Base-by-base conservation (phyloP, 2,113 vertebrate species). In the Struthio camelus region DNA sequence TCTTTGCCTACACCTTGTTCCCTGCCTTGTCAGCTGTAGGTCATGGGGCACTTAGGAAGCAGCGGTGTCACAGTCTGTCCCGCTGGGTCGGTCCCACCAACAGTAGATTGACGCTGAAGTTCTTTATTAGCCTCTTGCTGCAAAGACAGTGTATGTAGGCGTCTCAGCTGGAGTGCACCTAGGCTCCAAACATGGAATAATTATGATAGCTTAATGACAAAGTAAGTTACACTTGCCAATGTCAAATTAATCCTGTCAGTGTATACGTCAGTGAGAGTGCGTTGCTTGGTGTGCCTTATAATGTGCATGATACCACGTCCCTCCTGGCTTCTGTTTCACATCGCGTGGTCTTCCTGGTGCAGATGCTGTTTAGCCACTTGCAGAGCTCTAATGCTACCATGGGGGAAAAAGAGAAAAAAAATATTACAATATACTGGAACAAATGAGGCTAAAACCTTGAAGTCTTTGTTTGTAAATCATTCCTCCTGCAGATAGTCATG, bases 241-340 rank as follows among this genome's bases (percentile, higher is more conserved):
- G 95, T 95, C 80, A 93, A 95, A 90, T 97, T 94, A 98, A 95
- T 96, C 85, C 94, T 93, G 92, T 72, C 91, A 91, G 91, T 83
- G n/a, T 78, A 77, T 73, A 94, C 58, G 15, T 80, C 88, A 95
- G 73, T 56, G 56, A 2, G 5, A 91, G 88, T 19, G 66, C 85
- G 25, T 85, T 93, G 84, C 72, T 96, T 81, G 70, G 78, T 38
- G 70, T 94, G 84, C 84, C 84, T 94, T 84, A 73, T 78, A 66
- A 77, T 82, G 73, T 89, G 94, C 84, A 66, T 76, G 70, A 82
- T 83, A 27, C 85, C 56, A 64, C 1, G 54, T 94, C 83, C 23
- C 34, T 93, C 69, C 76, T 90, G 89, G 85, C 94, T 92, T 94
- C 88, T 95, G 94, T 89, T 93, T 90, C 95, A 78, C 95, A 90